A percentile compares a stretch with the other conserved stretches of the same genome.
Evolutionary conservation across 2,113 vertebrate genomes (phyloP).

Genomic region (Engystomops pustulosus): DNA sequence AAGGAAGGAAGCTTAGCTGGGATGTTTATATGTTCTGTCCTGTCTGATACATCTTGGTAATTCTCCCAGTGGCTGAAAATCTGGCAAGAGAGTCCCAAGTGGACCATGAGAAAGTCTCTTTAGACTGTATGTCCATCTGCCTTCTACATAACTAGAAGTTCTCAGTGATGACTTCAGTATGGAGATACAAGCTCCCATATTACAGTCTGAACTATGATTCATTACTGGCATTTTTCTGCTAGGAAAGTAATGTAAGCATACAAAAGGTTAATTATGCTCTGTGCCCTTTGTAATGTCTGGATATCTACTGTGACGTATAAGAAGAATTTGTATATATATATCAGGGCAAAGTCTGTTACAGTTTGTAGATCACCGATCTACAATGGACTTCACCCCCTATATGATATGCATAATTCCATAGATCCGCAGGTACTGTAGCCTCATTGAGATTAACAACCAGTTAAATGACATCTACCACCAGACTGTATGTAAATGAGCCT

Average conservation of each 20-base stretch:
- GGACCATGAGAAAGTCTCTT: constrained; percentile 57
- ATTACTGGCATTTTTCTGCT: constrained; percentile 52
- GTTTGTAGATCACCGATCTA: no score
- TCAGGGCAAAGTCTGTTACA: no score
- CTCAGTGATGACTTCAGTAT: constrained; percentile 49
- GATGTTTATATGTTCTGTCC: constrained; percentile 57
- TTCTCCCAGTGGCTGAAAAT: constrained; percentile 50
- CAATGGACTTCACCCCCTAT: no score
- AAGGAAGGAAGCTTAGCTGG: constrained; percentile 53
- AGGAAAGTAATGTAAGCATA: constrained; percentile 30
- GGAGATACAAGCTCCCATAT: constrained; percentile 21
- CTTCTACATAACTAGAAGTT: constrained; percentile 53
- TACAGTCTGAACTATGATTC: constrained; percentile 22
- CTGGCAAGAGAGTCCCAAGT: constrained; percentile 39
- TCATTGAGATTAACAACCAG: no score
- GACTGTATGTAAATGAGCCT: no score
- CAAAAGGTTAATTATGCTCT: constrained; percentile 39
- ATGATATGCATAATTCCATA: no score
- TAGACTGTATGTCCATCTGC: constrained; percentile 30
- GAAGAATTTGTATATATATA: no score
- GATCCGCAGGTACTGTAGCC: no score
- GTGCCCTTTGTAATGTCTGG: constrained; percentile 1
- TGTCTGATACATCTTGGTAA: constrained; percentile 49
- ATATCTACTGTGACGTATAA: background rate
- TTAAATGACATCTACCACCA: no score